Percentiles rank a stretch among this genome's conserved stretches.
Conservation (phyloP, 2,888 invertebrate genomes). For the Macrosoma leucophasiata region DNA sequence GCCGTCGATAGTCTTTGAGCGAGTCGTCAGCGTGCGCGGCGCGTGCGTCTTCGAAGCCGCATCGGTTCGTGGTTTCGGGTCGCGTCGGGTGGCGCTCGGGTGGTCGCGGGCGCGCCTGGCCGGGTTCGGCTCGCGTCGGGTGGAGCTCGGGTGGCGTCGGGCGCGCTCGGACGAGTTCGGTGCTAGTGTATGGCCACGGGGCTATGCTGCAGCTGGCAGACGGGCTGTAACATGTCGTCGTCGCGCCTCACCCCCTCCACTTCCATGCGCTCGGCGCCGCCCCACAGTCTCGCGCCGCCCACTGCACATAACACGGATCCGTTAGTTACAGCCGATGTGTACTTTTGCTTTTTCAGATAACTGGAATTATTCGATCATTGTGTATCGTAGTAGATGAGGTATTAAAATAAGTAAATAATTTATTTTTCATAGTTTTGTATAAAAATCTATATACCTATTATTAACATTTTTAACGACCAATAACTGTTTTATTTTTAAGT, state of each 20-base stretch:
- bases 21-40: conserved; percentile 4
- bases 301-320: conserved; percentile 32
- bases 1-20: too few relatives aligned
- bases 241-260: conserved; percentile 61
- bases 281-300: conserved; percentile 47
- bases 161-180: conserved; percentile 16
- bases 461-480: too few relatives aligned
- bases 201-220: conserved; percentile 90
- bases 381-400: too few relatives aligned
- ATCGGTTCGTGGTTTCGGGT: conserved; percentile 2
- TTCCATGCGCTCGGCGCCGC: conserved; percentile 85
- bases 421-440: too few relatives aligned
- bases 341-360: too few relatives aligned
- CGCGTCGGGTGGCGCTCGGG: conserved; percentile 4
- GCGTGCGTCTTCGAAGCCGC: conserved; percentile 14
- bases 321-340: too few relatives aligned
- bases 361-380: too few relatives aligned
- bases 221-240: conserved; percentile 84
- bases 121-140: conserved; percentile 10
- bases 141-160: conserved; percentile 6
- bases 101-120: conserved; percentile 11
- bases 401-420: too few relatives aligned
- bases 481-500: too few relatives aligned
- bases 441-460: too few relatives aligned
- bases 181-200: conserved; percentile 91